phyloP scores from a whole-genome alignment of 2,113 vertebrate species.

The Gobio gobio region DNA sequence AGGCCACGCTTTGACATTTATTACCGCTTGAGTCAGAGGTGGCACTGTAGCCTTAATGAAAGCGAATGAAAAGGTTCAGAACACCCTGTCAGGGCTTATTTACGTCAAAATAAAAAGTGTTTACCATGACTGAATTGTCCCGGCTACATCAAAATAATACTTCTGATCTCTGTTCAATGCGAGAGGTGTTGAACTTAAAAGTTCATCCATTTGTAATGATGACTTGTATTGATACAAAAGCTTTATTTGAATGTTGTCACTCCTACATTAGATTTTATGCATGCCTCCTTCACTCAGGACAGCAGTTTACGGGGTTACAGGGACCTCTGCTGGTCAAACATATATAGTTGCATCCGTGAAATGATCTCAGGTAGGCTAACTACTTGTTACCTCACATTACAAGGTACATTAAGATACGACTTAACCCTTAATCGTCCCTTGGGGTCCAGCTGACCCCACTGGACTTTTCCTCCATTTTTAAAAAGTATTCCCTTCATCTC shows the following conservation, averaged over 20 bases:
- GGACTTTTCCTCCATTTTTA: too few relatives aligned
- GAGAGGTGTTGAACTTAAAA: neutral
- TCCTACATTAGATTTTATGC: neutral
- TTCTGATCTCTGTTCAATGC: too few relatives aligned
- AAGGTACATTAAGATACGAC: too few relatives aligned
- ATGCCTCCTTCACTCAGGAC: neutral
- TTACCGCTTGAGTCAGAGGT: neutral
- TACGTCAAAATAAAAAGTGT: neutral
- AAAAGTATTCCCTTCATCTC: too few relatives aligned
- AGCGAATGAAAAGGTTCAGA: neutral
- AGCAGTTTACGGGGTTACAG: neutral
- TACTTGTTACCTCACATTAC: too few relatives aligned
- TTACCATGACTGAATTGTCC: neutral
- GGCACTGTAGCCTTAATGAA: neutral
- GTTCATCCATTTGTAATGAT: neutral
- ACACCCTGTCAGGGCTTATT: neutral
- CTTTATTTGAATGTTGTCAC: neutral
- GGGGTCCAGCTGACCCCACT: too few relatives aligned
- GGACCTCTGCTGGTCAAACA: conserved; percentile 27
- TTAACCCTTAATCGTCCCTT: too few relatives aligned
- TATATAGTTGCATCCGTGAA: neutral
- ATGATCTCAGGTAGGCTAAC: neutral
- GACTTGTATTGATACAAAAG: neutral
- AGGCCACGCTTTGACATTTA: neutral
- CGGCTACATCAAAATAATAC: neutral